These are phyloP conservation scores for Chloroceryle inda DNA, from an alignment of 2,797 vertebrate species.

Conservation along the genomic window DNA sequence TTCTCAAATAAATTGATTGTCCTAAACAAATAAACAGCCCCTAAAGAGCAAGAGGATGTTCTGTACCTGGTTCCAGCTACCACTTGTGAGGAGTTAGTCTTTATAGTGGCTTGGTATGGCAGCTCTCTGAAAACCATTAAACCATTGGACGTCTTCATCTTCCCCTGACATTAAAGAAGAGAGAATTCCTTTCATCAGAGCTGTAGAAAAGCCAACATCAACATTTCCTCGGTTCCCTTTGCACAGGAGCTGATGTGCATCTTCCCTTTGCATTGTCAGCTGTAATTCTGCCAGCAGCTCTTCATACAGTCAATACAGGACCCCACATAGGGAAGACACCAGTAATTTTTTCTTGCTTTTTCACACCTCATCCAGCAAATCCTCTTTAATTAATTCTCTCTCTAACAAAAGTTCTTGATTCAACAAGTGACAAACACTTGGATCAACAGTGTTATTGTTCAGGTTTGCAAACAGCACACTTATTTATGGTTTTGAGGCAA, in stretches of 20 bases:
- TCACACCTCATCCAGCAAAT: neutral
- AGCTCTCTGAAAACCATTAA: slow-evolving; percentile 10
- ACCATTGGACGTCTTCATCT: neutral
- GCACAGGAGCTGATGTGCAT: neutral
- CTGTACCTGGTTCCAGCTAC: neutral
- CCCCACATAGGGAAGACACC: neutral
- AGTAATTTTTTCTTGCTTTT: neutral
- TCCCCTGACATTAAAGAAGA: neutral
- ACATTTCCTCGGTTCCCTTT: neutral
- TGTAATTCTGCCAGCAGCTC: neutral
- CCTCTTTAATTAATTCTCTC: neutral
- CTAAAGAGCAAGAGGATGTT: neutral
- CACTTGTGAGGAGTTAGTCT: neutral
- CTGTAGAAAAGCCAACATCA: slow-evolving; percentile 1
- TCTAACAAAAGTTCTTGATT: neutral
- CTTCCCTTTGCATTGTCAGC: neutral
- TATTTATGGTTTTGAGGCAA: neutral
- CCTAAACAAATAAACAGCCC: neutral
- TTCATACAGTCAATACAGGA: neutral
- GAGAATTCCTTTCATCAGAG: neutral
- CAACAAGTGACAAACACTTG: neutral
- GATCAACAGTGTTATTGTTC: neutral
- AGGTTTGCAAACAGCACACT: neutral
- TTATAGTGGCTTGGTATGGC: neutral
- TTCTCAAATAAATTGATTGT: slow-evolving; percentile 15